A percentile compares a stretch with the other conserved stretches of the same genome.
phyloP scores from a whole-genome alignment of 2,113 vertebrate species.

The Ophthalmolycus amberensis region DNA sequence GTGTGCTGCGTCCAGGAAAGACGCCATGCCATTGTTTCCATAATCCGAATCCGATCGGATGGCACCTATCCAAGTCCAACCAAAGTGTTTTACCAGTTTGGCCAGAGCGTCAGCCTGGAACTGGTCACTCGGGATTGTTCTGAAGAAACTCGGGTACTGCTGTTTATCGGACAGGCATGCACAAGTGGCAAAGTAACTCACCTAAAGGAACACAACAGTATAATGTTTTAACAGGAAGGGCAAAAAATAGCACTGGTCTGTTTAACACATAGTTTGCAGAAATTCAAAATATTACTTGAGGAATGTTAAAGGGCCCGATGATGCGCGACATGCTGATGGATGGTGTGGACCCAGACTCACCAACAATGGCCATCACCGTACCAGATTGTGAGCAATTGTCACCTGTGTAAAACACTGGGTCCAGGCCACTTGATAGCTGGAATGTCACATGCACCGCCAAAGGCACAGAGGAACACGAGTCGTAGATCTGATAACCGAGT shows the following conservation, averaged over 20 bases:
- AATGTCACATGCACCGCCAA: constrained; percentile 68
- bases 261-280: neutral
- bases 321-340: constrained; percentile 78
- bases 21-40: constrained; percentile 79
- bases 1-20: constrained; percentile 71
- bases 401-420: constrained; percentile 12
- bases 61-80: constrained; percentile 84
- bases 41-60: constrained; percentile 82
- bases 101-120: constrained; percentile 80
- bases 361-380: constrained; percentile 66
- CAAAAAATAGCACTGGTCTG: neutral
- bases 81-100: constrained; percentile 78
- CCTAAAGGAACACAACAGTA: constrained; percentile 51
- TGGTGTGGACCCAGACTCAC: constrained; percentile 78
- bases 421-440: constrained; percentile 69
- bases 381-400: constrained; percentile 54
- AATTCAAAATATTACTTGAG: constrained; percentile 67
- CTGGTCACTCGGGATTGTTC: constrained; percentile 83
- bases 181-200: constrained; percentile 82
- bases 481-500: constrained; percentile 71
- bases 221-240: neutral
- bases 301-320: constrained; percentile 73
- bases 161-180: constrained; percentile 80
- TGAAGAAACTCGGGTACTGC: constrained; percentile 78
- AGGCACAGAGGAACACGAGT: constrained; percentile 71